Evolutionary conservation across 2,888 invertebrate genomes (phyloP).

Genomic region (Candidula unifasciata): DNA sequence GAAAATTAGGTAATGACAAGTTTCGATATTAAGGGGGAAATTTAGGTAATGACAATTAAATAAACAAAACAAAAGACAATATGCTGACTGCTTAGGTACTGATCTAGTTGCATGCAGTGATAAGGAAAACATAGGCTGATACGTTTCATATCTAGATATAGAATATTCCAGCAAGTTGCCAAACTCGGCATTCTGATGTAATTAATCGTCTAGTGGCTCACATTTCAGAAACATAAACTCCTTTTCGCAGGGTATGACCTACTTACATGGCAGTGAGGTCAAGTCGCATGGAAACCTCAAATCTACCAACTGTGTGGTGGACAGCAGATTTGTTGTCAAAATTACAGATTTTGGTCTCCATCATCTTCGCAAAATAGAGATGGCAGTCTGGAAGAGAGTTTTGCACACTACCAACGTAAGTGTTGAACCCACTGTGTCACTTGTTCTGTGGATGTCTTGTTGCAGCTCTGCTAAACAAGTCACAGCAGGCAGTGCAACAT

Average conservation of each 20-base stretch:
- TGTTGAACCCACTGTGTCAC: not conserved
- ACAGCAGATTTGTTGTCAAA: conserved; percentile 96
- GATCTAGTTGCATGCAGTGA: too few species aligned
- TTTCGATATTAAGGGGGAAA: too few species aligned
- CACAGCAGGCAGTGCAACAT: too few species aligned
- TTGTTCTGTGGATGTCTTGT: not conserved
- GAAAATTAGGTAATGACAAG: too few species aligned
- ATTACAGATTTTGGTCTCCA: conserved; percentile 97
- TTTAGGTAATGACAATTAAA: too few species aligned
- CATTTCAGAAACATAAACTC: not conserved
- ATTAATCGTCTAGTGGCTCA: not conserved
- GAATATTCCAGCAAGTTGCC: not conserved
- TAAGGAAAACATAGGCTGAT: not conserved
- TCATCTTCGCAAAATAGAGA: conserved; percentile 81
- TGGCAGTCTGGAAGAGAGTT: conserved; percentile 66
- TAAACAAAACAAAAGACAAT: too few species aligned
- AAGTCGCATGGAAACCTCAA: conserved; percentile 95
- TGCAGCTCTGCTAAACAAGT: not conserved
- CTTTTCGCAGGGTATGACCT: conserved; percentile 90
- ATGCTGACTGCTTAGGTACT: too few species aligned
- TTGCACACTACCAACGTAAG: conserved; percentile 73
- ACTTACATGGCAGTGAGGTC: conserved; percentile 92
- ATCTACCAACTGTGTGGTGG: conserved; percentile 98
- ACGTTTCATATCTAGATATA: not conserved
- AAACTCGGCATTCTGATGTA: not conserved